Conservation (phyloP, 1,140 invertebrate species). For the Caenorhabditis inopinata region DNA sequence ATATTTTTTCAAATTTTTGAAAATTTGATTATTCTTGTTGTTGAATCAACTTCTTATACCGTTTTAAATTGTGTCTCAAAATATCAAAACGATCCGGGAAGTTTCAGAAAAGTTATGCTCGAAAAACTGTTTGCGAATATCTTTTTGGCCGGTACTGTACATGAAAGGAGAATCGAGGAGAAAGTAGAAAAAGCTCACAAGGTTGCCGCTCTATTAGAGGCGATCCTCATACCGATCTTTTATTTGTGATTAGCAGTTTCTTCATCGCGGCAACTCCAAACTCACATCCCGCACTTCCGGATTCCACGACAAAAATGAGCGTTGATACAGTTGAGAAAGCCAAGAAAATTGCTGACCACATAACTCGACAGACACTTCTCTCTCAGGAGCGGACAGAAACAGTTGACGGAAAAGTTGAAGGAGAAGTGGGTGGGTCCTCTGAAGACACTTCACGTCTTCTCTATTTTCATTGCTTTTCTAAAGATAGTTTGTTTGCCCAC, state of each 20-base stretch:
- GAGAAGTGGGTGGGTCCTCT: neutral
- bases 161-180: no score
- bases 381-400: neutral
- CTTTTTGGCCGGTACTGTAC: no score
- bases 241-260: no score
- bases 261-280: neutral
- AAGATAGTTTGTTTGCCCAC: neutral
- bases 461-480: neutral
- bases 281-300: slow-evolving; percentile 41
- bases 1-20: no score
- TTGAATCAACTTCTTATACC: no score
- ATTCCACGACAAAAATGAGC: neutral
- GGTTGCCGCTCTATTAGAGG: neutral
- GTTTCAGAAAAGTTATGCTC: no score
- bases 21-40: no score
- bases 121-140: no score
- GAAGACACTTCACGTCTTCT: neutral
- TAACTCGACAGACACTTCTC: neutral
- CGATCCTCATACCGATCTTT: no score
- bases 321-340: neutral
- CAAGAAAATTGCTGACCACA: neutral
- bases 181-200: no score
- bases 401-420: neutral
- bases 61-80: no score
- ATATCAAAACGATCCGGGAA: no score